A percentile compares a stretch with the other conserved stretches of the same genome.
Conservation (phyloP, 2,888 invertebrate genomes). For the Leucophenga montana region DNA sequence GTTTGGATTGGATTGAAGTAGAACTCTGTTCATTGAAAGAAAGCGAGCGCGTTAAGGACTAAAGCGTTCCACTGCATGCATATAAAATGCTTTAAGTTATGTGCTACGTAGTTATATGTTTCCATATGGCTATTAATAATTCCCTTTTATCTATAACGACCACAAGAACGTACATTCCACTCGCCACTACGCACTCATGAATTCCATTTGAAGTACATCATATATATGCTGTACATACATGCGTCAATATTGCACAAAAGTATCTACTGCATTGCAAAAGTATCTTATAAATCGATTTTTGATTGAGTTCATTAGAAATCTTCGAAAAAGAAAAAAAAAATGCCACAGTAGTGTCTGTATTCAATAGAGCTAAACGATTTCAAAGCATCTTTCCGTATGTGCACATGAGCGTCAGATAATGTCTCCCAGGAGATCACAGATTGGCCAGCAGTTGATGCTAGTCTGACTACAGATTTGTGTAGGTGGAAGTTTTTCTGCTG, state of each 20-base stretch:
- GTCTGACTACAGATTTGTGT: neutral
- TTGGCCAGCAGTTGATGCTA: neutral
- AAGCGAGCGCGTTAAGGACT: neutral
- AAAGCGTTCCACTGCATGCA: conserved; percentile 21
- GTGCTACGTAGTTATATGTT: conserved; percentile 40
- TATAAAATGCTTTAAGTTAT: conserved; percentile 53
- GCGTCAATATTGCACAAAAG: too few relatives aligned
- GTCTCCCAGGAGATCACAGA: conserved; percentile 58
- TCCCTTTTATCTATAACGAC: conserved; percentile 56
- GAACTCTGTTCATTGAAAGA: too few relatives aligned
- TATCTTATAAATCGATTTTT: conserved; percentile 69
- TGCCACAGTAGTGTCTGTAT: too few relatives aligned
- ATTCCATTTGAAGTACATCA: conserved; percentile 65
- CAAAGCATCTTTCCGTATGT: conserved; percentile 37
- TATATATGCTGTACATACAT: too few relatives aligned
- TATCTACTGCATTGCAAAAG: neutral
- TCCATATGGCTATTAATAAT: conserved; percentile 61
- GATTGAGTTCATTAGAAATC: conserved; percentile 69
- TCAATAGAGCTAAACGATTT: neutral
- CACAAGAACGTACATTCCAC: neutral
- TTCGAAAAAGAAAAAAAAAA: conserved; percentile 23
- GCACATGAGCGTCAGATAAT: conserved; percentile 51
- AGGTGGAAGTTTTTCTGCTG: conserved; percentile 19
- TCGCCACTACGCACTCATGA: conserved; percentile 50
- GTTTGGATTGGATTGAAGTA: neutral